phyloP scores from a whole-genome alignment of 1,140 invertebrate genomes.

The Chymomyza costata region DNA sequence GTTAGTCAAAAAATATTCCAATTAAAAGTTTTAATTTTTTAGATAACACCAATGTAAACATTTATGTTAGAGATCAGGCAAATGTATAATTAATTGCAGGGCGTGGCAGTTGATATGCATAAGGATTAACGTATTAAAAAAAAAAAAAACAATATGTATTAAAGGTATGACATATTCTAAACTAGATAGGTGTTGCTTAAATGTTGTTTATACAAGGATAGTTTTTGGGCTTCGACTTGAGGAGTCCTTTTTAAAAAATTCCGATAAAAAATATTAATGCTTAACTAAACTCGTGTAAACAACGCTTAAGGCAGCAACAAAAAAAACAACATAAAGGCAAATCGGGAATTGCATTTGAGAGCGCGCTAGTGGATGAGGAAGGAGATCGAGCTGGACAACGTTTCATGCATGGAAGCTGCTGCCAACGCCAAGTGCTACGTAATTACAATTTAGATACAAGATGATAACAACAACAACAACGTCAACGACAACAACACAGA shows the following conservation, averaged over 20 bases:
- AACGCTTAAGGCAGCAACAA: too few species aligned
- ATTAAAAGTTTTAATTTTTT: neutral
- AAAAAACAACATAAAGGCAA: neutral
- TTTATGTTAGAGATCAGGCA: constrained; percentile 26
- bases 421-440: constrained; percentile 43
- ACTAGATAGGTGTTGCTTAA: too few species aligned
- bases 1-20: neutral
- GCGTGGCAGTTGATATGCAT: too few species aligned
- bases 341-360: too few species aligned
- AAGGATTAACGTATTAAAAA: neutral
- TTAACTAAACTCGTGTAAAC: too few species aligned
- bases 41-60: constrained; percentile 9
- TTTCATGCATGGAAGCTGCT: constrained; percentile 3
- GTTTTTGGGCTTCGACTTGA: too few species aligned
- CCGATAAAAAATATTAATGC: too few species aligned
- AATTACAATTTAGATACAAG: neutral
- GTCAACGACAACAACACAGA: constrained; percentile 51
- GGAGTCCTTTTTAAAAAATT: too few species aligned
- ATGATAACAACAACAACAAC: constrained; percentile 26
- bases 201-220: too few species aligned
- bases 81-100: constrained; percentile 21
- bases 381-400: too few species aligned
- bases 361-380: constrained; percentile 6
- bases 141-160: neutral
- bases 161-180: too few species aligned